phyloP scores from a whole-genome alignment of 2,113 vertebrate species.

The Benitochromis conjunctus region DNA sequence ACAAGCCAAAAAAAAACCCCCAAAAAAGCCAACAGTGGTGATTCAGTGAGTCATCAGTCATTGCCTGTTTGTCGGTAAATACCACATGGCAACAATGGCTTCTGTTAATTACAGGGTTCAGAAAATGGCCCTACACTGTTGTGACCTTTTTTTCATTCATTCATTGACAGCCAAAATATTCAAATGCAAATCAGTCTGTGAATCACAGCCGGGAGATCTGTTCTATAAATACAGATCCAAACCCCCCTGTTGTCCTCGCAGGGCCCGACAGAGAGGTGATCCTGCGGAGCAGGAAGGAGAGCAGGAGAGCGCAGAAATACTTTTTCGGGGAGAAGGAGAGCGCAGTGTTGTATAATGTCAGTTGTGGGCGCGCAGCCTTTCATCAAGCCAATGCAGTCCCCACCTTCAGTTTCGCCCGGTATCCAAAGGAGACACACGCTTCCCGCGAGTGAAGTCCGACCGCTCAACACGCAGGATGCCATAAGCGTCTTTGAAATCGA shows the following conservation, averaged over 20 bases:
- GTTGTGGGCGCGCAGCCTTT: slow-evolving; percentile 53
- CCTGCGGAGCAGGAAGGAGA: slow-evolving; percentile 4
- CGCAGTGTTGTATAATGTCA: slow-evolving; percentile 57
- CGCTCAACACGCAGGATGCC: slow-evolving; percentile 83
- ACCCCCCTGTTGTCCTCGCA: background rate
- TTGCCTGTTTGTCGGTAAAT: background rate
- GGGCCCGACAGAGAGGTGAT: slow-evolving; percentile 17
- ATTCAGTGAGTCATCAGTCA: background rate
- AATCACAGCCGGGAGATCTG: slow-evolving; percentile 8
- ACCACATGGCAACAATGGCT: background rate
- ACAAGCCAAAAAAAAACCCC: background rate
- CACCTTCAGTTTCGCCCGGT: slow-evolving; percentile 32
- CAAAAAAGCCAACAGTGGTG: background rate
- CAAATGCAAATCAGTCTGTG: slow-evolving; percentile 57
- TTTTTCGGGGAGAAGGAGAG: background rate
- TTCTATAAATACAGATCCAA: slow-evolving; percentile 45
- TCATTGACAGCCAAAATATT: slow-evolving; percentile 22
- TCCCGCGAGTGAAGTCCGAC: slow-evolving; percentile 85
- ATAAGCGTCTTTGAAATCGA: slow-evolving; percentile 88
- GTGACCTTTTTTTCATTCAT: background rate
- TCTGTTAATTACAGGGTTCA: slow-evolving; percentile 42
- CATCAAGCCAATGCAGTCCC: slow-evolving; percentile 61
- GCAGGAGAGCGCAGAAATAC: background rate
- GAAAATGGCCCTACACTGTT: background rate
- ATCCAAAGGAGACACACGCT: slow-evolving; percentile 83